Evolutionary conservation across 2,888 invertebrate species (phyloP).

Genomic region (Lutraria lutraria): DNA sequence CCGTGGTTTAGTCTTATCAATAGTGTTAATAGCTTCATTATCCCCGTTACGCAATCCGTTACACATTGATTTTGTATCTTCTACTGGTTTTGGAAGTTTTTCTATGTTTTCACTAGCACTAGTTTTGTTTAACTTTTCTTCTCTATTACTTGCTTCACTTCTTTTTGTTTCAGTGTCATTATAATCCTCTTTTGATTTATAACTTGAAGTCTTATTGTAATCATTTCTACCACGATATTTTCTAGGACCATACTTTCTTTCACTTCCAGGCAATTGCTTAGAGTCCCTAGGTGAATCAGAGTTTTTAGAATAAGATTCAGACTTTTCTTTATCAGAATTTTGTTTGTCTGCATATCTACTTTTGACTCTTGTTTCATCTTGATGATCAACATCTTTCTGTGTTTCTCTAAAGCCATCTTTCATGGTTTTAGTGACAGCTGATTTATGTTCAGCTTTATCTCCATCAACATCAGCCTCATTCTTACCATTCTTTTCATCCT

Average conservation of each 20-base stretch:
- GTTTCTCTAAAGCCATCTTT: conserved; percentile 29
- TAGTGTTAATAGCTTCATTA: not conserved
- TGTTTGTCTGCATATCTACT: not conserved
- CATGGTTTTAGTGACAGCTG: not conserved
- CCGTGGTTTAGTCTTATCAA: not conserved
- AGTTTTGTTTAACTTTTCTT: not conserved
- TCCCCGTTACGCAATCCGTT: not conserved
- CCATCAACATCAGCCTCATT: not conserved
- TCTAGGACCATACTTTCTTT: conserved; percentile 7
- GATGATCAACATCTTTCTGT: not conserved
- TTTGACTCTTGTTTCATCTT: not conserved
- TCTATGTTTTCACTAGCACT: not conserved
- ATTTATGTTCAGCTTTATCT: not conserved
- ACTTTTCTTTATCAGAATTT: not conserved
- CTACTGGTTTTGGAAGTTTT: not conserved
- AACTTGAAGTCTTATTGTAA: not conserved
- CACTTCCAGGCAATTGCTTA: not conserved
- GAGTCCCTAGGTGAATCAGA: not conserved
- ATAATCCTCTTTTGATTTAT: not conserved
- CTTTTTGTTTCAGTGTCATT: not conserved
- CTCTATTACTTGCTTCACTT: not conserved
- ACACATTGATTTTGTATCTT: not conserved
- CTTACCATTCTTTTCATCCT: not conserved
- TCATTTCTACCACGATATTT: not conserved
- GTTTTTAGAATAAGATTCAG: not conserved